Percentiles rank a stretch among this genome's conserved stretches.
These are phyloP conservation scores for Drosophila willistoni DNA, from an alignment of 1,140 invertebrate genomes.

Conservation along the genomic window DNA sequence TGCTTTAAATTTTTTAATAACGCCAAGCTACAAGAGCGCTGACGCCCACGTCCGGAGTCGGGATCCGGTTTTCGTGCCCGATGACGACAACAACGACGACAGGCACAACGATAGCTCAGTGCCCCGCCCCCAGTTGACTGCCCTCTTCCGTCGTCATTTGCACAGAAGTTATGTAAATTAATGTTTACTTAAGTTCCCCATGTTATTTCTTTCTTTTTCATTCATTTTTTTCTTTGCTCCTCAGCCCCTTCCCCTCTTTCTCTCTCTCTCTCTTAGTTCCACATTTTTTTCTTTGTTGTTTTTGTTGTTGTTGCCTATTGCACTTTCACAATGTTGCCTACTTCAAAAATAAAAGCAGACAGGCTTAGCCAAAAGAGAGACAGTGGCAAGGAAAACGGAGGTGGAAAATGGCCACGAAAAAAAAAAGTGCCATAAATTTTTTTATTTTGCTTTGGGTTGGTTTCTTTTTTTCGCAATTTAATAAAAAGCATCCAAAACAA, in stretches of 20 bases:
- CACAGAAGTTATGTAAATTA: slow-evolving; percentile 83
- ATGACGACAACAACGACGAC: slow-evolving; percentile 31
- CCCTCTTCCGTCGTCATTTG: slow-evolving; percentile 68
- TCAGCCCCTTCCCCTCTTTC: no score
- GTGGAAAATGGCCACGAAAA: slow-evolving; percentile 46
- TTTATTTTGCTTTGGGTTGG: background rate
- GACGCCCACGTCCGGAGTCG: slow-evolving; percentile 72
- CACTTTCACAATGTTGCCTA: slow-evolving; percentile 76
- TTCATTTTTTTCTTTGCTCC: slow-evolving; percentile 44
- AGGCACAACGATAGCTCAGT: slow-evolving; percentile 23
- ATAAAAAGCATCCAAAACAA: slow-evolving; percentile 75
- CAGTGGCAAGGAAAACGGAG: background rate
- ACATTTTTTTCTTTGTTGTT: slow-evolving; percentile 29
- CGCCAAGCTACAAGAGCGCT: slow-evolving; percentile 75
- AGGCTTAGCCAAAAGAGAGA: slow-evolving; percentile 16
- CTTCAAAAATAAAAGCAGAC: slow-evolving; percentile 79
- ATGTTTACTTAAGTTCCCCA: slow-evolving; percentile 83
- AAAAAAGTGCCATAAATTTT: slow-evolving; percentile 79
- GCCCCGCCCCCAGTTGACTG: slow-evolving; percentile 18
- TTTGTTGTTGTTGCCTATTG: slow-evolving; percentile 33
- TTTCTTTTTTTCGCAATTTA: slow-evolving; percentile 69
- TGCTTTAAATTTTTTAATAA: slow-evolving; percentile 83
- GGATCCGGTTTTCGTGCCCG: slow-evolving; percentile 70
- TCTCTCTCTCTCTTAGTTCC: slow-evolving; percentile 8
- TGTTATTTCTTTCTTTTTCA: slow-evolving; percentile 75